phyloP scores from a whole-genome alignment of 2,113 vertebrate genomes.

The Barbus barbus region DNA sequence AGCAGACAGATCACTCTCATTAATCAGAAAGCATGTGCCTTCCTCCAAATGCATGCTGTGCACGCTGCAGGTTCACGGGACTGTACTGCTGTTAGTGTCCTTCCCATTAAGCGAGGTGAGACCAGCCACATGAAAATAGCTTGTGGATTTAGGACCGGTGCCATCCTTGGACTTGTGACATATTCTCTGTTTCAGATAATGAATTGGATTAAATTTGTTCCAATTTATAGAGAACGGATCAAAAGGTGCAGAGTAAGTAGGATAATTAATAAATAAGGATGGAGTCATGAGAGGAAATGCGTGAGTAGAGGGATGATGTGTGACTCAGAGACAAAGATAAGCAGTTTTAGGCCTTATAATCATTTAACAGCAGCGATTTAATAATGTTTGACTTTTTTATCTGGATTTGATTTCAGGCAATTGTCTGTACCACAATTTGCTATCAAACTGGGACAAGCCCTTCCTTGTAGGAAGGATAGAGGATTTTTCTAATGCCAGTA shows the following conservation, averaged over 20 bases:
- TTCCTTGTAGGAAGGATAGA: not conserved
- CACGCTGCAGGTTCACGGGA: slow-evolving; percentile 8
- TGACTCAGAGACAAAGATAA: slow-evolving; percentile 32
- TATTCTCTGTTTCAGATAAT: slow-evolving; percentile 42
- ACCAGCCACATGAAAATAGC: slow-evolving; percentile 28
- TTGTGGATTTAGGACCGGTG: slow-evolving; percentile 42
- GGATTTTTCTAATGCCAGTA: not conserved
- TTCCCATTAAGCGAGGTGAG: slow-evolving; percentile 25
- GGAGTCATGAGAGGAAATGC: not conserved
- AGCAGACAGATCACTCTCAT: slow-evolving; percentile 46
- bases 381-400: slow-evolving; percentile 13
- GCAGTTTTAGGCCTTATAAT: slow-evolving; percentile 20
- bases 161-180: slow-evolving; percentile 37
- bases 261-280: slow-evolving; percentile 37
- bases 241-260: slow-evolving; percentile 25
- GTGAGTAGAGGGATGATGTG: not conserved
- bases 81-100: slow-evolving; percentile 26
- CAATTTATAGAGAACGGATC: slow-evolving; percentile 31
- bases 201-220: slow-evolving; percentile 45
- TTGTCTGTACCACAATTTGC: not conserved
- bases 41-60: slow-evolving; percentile 35
- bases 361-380: slow-evolving; percentile 13
- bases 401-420: slow-evolving; percentile 8
- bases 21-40: slow-evolving; percentile 45
- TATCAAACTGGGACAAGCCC: slow-evolving; percentile 6